Evolutionary conservation across 2,888 invertebrate species (phyloP).

Genomic region (Podabrus alpinus): DNA sequence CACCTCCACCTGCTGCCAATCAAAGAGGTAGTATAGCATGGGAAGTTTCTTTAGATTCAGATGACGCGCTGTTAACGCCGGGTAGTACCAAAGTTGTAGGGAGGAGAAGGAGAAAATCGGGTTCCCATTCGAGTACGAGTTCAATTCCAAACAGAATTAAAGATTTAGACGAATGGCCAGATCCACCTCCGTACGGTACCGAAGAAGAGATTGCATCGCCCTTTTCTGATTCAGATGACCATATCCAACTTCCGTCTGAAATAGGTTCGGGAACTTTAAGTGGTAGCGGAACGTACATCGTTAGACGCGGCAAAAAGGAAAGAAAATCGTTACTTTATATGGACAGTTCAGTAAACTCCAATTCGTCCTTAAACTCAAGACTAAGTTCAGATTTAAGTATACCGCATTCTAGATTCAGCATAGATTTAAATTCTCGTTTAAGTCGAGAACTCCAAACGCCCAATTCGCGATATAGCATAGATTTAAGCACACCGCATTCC

Average conservation of each 20-base stretch:
- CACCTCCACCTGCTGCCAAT: slow-evolving; percentile 61
- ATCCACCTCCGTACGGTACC: slow-evolving; percentile 69
- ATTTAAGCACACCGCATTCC: slow-evolving; percentile 67
- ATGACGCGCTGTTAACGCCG: slow-evolving; percentile 71
- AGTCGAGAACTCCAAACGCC: slow-evolving; percentile 65
- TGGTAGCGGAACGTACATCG: slow-evolving; percentile 78
- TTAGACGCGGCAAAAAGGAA: slow-evolving; percentile 73
- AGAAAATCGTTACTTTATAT: slow-evolving; percentile 68
- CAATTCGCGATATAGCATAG: slow-evolving; percentile 70
- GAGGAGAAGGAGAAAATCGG: slow-evolving; percentile 44
- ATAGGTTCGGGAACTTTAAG: slow-evolving; percentile 57
- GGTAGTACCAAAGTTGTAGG: slow-evolving; percentile 56
- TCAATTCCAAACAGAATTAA: slow-evolving; percentile 71
- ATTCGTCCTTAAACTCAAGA: slow-evolving; percentile 64
- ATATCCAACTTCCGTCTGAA: slow-evolving; percentile 46
- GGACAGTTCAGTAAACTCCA: slow-evolving; percentile 60
- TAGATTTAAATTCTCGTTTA: slow-evolving; percentile 60
- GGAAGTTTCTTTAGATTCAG: slow-evolving; percentile 80
- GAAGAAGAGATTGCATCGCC: slow-evolving; percentile 72
- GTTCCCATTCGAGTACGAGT: slow-evolving; percentile 69
- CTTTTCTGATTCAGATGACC: slow-evolving; percentile 65
- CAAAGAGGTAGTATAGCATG: slow-evolving; percentile 84
- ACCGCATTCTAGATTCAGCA: slow-evolving; percentile 63
- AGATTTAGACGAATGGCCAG: slow-evolving; percentile 77
- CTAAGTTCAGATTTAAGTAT: slow-evolving; percentile 67